Evolutionary conservation across 64 coral and sea anemone genomes (phyloP).

Genomic region (Dendronephthya gigantea): DNA sequence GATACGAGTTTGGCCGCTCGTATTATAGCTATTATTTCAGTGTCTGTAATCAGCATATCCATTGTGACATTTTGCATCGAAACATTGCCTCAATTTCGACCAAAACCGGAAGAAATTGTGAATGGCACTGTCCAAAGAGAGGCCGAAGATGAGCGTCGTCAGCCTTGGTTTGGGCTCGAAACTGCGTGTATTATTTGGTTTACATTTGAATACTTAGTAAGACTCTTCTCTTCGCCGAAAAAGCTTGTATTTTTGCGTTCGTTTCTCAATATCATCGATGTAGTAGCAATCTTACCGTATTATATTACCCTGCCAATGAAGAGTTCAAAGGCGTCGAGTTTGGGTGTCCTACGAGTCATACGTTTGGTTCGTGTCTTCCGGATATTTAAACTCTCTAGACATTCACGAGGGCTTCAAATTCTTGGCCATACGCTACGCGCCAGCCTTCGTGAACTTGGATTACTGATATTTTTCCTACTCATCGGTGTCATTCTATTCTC

Average conservation of each 20-base stretch:
- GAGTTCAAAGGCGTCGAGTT: slow-evolving; percentile 70
- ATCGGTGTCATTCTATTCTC: slow-evolving; percentile 95
- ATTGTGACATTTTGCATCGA: slow-evolving; percentile 98
- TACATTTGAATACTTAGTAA: slow-evolving; percentile 89
- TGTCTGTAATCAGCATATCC: slow-evolving; percentile 72
- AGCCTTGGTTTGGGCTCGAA: slow-evolving; percentile 91
- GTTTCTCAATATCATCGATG: slow-evolving; percentile 91
- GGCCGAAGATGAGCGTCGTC: slow-evolving; percentile 45
- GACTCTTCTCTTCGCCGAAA: slow-evolving; percentile 71
- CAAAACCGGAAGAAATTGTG: slow-evolving; percentile 19
- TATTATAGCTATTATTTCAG: slow-evolving; percentile 82
- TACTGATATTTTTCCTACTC: slow-evolving; percentile 93
- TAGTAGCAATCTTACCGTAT: slow-evolving; percentile 90
- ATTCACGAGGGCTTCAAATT: slow-evolving; percentile 94
- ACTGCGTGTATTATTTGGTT: slow-evolving; percentile 98
- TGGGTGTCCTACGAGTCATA: slow-evolving; percentile 83
- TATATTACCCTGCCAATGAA: slow-evolving; percentile 99
- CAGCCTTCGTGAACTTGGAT: slow-evolving; percentile 75
- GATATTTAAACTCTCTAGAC: slow-evolving; percentile 92
- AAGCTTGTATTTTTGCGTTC: slow-evolving; percentile 76
- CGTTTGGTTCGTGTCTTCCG: slow-evolving; percentile 82
- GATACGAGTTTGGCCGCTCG: slow-evolving; percentile 76
- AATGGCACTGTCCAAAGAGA: slow-evolving; percentile 14
- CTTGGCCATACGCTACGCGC: slow-evolving; percentile 87
- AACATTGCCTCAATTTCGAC: slow-evolving; percentile 79